Base-by-base conservation (phyloP, 1,140 invertebrate genomes). In the Aphelinus certus region DNA sequence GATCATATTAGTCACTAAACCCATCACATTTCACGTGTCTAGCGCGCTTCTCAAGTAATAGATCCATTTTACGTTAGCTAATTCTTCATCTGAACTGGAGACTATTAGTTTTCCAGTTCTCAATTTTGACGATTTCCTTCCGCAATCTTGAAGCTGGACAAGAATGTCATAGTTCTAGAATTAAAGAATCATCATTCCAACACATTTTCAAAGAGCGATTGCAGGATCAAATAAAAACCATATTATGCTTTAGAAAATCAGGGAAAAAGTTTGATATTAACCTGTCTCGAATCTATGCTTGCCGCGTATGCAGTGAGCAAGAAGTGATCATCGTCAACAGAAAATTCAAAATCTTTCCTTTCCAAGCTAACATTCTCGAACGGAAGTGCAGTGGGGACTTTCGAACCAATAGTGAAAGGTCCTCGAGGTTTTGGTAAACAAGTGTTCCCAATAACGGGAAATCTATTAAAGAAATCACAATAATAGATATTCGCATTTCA, bases 301-400 rank as follows among this genome's bases (percentile, higher is more conserved):
- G 60, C n/a, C 2, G 70, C 73, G 4, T 58, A n/a, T 0, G 26
- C 55, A 1, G 58, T 43, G 0, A 76, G 56, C 1, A 51, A 9
- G 47, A 84, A 84, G 53, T 79, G 46, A 0, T 70, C 2, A 26
- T 72, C 58, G 7, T 84, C 79, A 3, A 81, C 46, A 7, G 77
- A 6, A 42, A 81, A 79, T 3, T 78, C 46, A 9, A 82, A 84
- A 2, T 65, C 76, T 57, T 78, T 80, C 2, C 5, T 48, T n/a
- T 78, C 71, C 57, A 67, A 63, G 47, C 81, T 83, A 26, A 82
- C 58, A 69, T 84, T 84, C 45, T 81, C 81, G n/a, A 84, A 84
- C 1, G 9, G 43, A 49, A 83, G 80, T 3, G 10, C 10, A 3
- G 71, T 43, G 0, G 80, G 58, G 10, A 62, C 46, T 0, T 73